A percentile compares a stretch with the other conserved stretches of the same genome.
Conservation (phyloP, 1,140 invertebrate species). For the Megalonaias nervosa region DNA sequence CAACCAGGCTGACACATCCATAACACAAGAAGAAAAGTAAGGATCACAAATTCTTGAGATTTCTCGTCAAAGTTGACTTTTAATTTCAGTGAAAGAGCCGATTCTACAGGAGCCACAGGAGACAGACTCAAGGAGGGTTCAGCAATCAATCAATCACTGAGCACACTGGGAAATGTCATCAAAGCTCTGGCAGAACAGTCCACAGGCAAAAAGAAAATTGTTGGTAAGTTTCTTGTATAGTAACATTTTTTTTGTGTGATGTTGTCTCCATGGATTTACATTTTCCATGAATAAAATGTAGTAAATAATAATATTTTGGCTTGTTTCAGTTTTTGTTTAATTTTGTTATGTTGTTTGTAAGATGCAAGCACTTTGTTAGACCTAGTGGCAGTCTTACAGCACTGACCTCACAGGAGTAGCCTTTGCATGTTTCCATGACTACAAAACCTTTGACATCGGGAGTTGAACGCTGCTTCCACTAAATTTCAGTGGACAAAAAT, state of each 20-base stretch:
- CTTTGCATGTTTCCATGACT: no score
- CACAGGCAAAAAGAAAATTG: slow-evolving; percentile 64
- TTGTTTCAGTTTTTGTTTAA: background rate
- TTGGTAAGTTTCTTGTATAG: slow-evolving; percentile 47
- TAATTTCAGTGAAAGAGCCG: slow-evolving; percentile 75
- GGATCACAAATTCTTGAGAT: no score
- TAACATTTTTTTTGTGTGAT: background rate
- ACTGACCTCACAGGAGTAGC: no score
- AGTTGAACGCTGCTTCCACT: no score
- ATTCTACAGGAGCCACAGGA: slow-evolving; percentile 75
- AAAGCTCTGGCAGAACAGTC: slow-evolving; percentile 74
- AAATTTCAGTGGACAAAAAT: no score
- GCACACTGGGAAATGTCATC: slow-evolving; percentile 77
- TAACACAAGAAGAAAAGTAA: no score
- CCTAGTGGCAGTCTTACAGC: no score
- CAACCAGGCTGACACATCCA: no score
- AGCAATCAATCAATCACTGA: slow-evolving; percentile 78
- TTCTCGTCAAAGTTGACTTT: no score
- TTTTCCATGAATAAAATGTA: no score
- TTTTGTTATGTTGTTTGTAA: background rate
- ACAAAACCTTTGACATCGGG: no score
- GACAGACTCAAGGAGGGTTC: slow-evolving; percentile 78
- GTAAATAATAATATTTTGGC: background rate
- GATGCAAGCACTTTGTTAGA: background rate
- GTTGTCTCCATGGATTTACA: no score